phyloP scores from a whole-genome alignment of 2,888 invertebrate genomes.

The Apeira syringaria region DNA sequence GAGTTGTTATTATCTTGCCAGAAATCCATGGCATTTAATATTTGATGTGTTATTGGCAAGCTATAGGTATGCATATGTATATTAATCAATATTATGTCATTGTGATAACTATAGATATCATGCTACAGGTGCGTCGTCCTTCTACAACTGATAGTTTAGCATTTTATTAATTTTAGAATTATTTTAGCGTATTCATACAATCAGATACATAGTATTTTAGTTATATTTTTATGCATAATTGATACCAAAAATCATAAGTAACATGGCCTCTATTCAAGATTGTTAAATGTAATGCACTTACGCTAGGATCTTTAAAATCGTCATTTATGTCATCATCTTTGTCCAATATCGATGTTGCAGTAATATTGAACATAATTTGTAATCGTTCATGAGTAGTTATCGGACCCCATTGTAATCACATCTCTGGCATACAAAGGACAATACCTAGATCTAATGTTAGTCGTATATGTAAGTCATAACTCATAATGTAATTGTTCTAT shows the following conservation, averaged over 20 bases:
- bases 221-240: slow-evolving; percentile 49
- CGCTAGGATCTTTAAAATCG: slow-evolving; percentile 53
- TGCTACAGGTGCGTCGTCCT: slow-evolving; percentile 62
- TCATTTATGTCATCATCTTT: slow-evolving; percentile 39
- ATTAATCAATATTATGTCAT: slow-evolving; percentile 53
- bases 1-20: slow-evolving; percentile 75
- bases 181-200: slow-evolving; percentile 29
- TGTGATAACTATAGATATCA: slow-evolving; percentile 72
- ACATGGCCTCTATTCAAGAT: slow-evolving; percentile 62
- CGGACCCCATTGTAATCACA: slow-evolving; percentile 69
- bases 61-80: slow-evolving; percentile 46
- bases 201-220: slow-evolving; percentile 32
- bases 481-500: slow-evolving; percentile 80
- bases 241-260: slow-evolving; percentile 61
- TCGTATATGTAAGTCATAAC: slow-evolving; percentile 79
- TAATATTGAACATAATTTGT: slow-evolving; percentile 58
- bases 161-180: slow-evolving; percentile 32
- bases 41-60: slow-evolving; percentile 72
- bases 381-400: slow-evolving; percentile 46
- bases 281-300: slow-evolving; percentile 61
- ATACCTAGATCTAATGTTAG: slow-evolving; percentile 84
- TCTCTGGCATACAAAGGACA: slow-evolving; percentile 83
- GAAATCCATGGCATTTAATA: slow-evolving; percentile 65
- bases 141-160: slow-evolving; percentile 35
- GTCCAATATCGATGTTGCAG: slow-evolving; percentile 64